A percentile compares a stretch with the other conserved stretches of the same genome.
These are phyloP conservation scores for Lytechinus variegatus DNA, from an alignment of 35 echinoderm and acorn worm genomes.

Conservation along the genomic window DNA sequence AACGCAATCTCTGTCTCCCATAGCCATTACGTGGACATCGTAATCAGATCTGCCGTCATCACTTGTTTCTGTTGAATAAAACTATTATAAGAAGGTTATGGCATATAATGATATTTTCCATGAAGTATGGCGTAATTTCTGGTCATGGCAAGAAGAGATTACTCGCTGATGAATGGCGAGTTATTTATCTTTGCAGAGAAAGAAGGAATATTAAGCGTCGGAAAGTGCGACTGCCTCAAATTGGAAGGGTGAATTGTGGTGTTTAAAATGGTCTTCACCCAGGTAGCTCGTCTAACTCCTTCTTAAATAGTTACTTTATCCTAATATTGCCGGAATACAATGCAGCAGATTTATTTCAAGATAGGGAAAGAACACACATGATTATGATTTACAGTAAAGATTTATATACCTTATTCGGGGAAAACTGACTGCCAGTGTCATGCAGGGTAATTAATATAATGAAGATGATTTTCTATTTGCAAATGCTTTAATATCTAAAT, in stretches of 20 bases:
- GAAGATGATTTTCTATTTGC: no score
- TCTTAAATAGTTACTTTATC: not conserved
- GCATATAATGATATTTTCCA: not conserved
- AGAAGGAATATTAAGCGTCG: not conserved
- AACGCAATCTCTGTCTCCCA: not conserved
- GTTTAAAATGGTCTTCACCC: not conserved
- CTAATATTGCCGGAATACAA: not conserved
- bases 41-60: not conserved
- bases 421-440: no score
- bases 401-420: no score
- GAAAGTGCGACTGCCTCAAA: not conserved
- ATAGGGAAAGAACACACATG: no score
- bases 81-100: not conserved
- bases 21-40: not conserved
- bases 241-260: not conserved
- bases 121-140: not conserved
- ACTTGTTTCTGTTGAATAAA: not conserved
- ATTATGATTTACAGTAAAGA: no score
- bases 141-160: not conserved
- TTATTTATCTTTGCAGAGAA: not conserved
- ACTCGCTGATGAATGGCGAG: not conserved
- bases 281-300: not conserved
- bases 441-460: no score
- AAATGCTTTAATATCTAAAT: no score
- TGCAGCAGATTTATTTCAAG: no score